These are phyloP conservation scores for Pogonocherus hispidulus DNA, from an alignment of 2,888 invertebrate species.

Conservation along the genomic window DNA sequence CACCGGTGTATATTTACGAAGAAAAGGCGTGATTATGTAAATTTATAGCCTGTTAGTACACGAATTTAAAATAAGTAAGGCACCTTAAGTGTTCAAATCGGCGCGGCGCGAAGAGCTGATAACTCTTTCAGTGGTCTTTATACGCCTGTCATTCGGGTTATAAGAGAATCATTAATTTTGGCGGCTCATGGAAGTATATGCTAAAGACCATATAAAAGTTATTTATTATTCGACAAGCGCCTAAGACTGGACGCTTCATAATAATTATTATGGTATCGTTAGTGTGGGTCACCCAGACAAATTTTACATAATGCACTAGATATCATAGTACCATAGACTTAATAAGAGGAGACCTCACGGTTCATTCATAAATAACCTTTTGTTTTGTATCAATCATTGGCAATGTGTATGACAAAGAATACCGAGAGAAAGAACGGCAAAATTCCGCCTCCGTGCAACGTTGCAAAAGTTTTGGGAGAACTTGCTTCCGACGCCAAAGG, in stretches of 20 bases:
- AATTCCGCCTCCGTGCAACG: too few relatives aligned
- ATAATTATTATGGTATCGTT: too few relatives aligned
- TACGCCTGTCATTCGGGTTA: not conserved
- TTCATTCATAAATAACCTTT: too few relatives aligned
- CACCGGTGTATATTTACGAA: not conserved
- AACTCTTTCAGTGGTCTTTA: not conserved
- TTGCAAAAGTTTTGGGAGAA: too few relatives aligned
- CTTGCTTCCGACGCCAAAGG: too few relatives aligned
- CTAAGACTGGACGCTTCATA: not conserved
- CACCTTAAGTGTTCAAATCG: not conserved
- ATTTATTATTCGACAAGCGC: conserved; percentile 16
- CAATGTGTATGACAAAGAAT: too few relatives aligned
- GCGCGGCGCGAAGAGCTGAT: not conserved
- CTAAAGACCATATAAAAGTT: conserved; percentile 20
- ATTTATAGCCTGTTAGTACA: not conserved
- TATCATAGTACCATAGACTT: too few relatives aligned
- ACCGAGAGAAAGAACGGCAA: too few relatives aligned
- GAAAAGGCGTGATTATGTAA: not conserved
- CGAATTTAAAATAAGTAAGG: not conserved
- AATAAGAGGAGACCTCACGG: too few relatives aligned
- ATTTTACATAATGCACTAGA: too few relatives aligned
- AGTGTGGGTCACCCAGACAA: not conserved
- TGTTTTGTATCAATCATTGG: too few relatives aligned
- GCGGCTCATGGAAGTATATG: conserved; percentile 9
- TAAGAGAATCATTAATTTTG: conserved; percentile 16